These are phyloP conservation scores for Dromiciops gliroides DNA, from an alignment of 2,113 vertebrate species.

Conservation along the genomic window DNA sequence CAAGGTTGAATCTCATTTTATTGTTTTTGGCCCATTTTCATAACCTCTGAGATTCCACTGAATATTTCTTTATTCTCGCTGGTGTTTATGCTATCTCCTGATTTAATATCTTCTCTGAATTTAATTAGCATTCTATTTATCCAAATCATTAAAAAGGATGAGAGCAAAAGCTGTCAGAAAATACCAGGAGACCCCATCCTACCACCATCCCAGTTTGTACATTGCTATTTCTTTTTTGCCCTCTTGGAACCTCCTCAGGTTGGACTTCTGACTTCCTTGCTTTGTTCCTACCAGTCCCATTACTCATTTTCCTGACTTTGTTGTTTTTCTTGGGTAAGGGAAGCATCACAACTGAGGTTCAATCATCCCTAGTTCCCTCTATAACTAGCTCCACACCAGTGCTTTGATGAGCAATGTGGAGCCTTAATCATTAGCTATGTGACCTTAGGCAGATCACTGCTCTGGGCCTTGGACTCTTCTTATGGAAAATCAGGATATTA, in stretches of 20 bases:
- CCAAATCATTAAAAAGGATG: conserved; percentile 25
- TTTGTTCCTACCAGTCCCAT: background rate
- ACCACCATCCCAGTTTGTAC: no score
- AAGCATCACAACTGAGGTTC: background rate
- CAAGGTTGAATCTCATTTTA: conserved; percentile 56
- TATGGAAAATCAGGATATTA: background rate
- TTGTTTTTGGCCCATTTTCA: conserved; percentile 39
- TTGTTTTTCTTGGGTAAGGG: background rate
- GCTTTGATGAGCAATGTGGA: background rate
- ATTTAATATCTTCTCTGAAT: conserved; percentile 53
- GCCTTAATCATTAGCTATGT: background rate
- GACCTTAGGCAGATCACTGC: background rate
- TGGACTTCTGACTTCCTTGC: no score
- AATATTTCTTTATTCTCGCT: conserved; percentile 24
- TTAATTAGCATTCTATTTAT: conserved; percentile 54
- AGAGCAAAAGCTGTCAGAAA: background rate
- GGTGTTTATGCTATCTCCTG: conserved; percentile 32
- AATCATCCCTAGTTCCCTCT: background rate
- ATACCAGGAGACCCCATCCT: background rate
- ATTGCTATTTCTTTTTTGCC: background rate
- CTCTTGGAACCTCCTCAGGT: background rate
- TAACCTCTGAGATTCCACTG: background rate
- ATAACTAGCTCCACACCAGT: background rate
- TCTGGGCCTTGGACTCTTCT: background rate
- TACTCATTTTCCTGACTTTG: background rate